Base-by-base conservation (phyloP, 30 jellyfish, hydroid and myxozoan genomes). In the Turritopsis rubra region DNA sequence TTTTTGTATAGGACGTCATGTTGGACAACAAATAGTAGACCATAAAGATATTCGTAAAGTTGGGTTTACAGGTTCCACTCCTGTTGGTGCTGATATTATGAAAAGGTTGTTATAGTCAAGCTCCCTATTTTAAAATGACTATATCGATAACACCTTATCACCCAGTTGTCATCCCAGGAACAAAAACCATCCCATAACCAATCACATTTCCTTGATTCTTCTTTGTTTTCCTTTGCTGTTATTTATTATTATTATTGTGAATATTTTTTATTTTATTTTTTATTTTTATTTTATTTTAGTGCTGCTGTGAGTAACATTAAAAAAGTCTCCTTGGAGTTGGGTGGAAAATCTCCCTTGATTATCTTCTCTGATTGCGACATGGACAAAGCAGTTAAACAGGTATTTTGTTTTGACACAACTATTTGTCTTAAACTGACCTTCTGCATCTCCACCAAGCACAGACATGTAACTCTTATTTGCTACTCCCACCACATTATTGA, bases 31-130 rank as follows among this genome's bases (percentile, higher is more conserved):
- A 41, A 88, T 93, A 27, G 81, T 86, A 26, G 99, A 93, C 72
- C 99, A 93, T 75, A 91, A 96, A 21, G 96, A 93, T 65, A 83
- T 93, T 41, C 82, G 99, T 66, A 93, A 93, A 74, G 96, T 93
- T 84, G 99, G 99, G 23, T 93, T 93, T 83, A 93, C 99, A 18
- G 99, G 99, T 21, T 93, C 99, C n/a, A 93, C 99, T 16, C 99
- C 97, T 52, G 85, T 93, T 78, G 99, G 99, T 20, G 99, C 99
- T 16, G 96, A 96, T 1, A 86, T 93, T 74, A 93, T 93, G 99
- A 88, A 88, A 85, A 93, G 99, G 99, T 93, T 41, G 5, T n/a
- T n/a, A n/a, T n/a, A n/a, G n/a, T n/a, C n/a, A n/a, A n/a, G n/a
- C n/a, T n/a, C n/a, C n/a, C n/a, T n/a, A n/a, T n/a, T n/a, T n/a